phyloP scores from a whole-genome alignment of 2,888 invertebrate genomes.

The Eilema caniola region DNA sequence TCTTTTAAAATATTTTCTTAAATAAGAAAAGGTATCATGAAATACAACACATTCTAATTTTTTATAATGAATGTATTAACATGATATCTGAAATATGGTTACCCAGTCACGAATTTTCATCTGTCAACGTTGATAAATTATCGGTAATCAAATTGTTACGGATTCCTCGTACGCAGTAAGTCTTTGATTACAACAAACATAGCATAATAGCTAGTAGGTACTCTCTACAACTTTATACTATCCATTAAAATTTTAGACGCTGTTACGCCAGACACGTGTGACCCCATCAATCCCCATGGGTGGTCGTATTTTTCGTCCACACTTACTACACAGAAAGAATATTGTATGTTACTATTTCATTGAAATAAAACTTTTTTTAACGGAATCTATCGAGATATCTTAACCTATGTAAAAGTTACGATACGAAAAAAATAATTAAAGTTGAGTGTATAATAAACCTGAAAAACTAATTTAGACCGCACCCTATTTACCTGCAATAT shows the following conservation, averaged over 20 bases:
- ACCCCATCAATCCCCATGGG: constrained; percentile 12
- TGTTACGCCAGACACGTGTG: constrained; percentile 7
- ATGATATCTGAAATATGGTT: neutral
- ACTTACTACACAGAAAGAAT: neutral
- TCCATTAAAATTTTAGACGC: constrained; percentile 17
- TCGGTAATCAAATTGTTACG: neutral
- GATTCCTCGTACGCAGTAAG: neutral
- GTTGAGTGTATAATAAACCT: too few relatives aligned
- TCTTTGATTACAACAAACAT: constrained; percentile 15
- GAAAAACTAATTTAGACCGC: too few relatives aligned
- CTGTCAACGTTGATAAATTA: neutral
- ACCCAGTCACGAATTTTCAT: neutral
- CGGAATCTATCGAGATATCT: too few relatives aligned
- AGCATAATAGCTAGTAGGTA: neutral
- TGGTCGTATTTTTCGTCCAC: constrained; percentile 1
- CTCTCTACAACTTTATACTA: constrained; percentile 11
- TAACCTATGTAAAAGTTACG: too few relatives aligned
- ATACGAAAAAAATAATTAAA: too few relatives aligned
- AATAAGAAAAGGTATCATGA: too few relatives aligned
- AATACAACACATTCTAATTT: too few relatives aligned
- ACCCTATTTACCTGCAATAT: too few relatives aligned
- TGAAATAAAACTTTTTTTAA: too few relatives aligned
- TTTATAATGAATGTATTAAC: too few relatives aligned
- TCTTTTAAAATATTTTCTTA: too few relatives aligned
- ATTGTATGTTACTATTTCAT: too few relatives aligned